phyloP scores from a whole-genome alignment of 2,797 vertebrate species.

The Tauraco hartlaubi region DNA sequence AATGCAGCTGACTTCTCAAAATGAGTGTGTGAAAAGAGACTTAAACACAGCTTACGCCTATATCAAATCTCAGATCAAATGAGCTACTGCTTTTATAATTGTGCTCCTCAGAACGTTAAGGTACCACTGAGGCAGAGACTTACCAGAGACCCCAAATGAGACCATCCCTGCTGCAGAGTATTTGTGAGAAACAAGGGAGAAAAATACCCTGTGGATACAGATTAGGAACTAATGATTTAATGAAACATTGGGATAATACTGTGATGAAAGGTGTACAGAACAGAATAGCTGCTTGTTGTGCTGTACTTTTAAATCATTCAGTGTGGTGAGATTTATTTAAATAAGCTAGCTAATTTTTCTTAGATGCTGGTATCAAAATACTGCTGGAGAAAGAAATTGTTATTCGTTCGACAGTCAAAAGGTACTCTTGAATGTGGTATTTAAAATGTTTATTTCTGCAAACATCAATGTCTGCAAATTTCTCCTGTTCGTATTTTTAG shows the following conservation, averaged over 20 bases:
- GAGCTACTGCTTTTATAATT: background rate
- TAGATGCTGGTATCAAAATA: background rate
- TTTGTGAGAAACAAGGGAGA: background rate
- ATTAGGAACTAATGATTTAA: background rate
- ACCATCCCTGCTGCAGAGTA: background rate
- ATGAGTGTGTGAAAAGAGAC: background rate
- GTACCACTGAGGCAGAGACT: background rate
- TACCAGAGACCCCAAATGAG: background rate
- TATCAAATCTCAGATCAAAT: background rate
- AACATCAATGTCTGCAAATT: background rate
- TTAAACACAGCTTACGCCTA: accelerated
- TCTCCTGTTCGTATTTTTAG: background rate
- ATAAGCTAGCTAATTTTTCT: background rate
- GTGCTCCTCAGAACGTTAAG: background rate
- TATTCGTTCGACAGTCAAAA: background rate
- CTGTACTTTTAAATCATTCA: background rate
- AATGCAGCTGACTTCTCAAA: background rate
- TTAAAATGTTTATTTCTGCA: background rate
- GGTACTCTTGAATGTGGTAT: background rate
- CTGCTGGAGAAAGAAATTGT: background rate
- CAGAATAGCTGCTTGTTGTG: background rate
- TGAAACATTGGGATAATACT: background rate
- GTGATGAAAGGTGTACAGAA: background rate
- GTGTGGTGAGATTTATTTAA: background rate
- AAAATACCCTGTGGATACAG: background rate